Conservation (phyloP, 2,888 invertebrate species). For the Sphaerophoria rueppellii region DNA sequence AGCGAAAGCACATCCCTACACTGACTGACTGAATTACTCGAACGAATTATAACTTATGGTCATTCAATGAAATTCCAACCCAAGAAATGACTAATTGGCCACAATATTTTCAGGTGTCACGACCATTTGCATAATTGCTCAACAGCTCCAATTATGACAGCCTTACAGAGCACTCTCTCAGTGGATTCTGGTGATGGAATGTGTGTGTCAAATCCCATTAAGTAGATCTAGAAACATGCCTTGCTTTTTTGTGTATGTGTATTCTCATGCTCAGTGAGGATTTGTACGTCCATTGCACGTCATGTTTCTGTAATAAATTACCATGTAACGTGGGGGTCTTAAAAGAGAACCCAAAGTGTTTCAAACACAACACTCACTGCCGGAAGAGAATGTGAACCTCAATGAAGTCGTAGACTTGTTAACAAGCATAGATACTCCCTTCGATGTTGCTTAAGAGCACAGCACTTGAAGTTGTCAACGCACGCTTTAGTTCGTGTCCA, state of each 20-base stretch:
- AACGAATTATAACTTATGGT: constrained; percentile 8
- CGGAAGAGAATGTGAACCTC: constrained; percentile 49
- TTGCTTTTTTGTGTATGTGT: constrained; percentile 3
- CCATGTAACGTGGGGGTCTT: constrained; percentile 64
- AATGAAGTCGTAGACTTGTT: constrained; percentile 59
- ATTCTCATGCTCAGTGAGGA: constrained; percentile 33
- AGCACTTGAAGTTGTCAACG: constrained; percentile 55
- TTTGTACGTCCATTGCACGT: constrained; percentile 48
- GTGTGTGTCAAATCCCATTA: constrained; percentile 47
- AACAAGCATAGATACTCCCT: constrained; percentile 67
- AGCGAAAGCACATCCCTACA: neutral
- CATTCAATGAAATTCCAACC: constrained; percentile 17
- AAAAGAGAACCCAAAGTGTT: constrained; percentile 21
- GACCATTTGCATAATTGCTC: constrained; percentile 69
- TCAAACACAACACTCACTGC: constrained; percentile 44
- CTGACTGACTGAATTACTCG: constrained; percentile 29
- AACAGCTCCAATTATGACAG: constrained; percentile 64
- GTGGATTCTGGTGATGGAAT: constrained; percentile 36
- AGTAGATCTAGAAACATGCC: constrained; percentile 8
- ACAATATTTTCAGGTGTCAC: constrained; percentile 69
- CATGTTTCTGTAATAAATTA: constrained; percentile 66
- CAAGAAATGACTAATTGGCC: constrained; percentile 59
- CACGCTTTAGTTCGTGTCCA: constrained; percentile 41
- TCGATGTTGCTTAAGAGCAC: constrained; percentile 20
- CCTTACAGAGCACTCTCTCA: neutral